Evolutionary conservation across 2,797 vertebrate species (phyloP).

Genomic region (Selene dorsalis): DNA sequence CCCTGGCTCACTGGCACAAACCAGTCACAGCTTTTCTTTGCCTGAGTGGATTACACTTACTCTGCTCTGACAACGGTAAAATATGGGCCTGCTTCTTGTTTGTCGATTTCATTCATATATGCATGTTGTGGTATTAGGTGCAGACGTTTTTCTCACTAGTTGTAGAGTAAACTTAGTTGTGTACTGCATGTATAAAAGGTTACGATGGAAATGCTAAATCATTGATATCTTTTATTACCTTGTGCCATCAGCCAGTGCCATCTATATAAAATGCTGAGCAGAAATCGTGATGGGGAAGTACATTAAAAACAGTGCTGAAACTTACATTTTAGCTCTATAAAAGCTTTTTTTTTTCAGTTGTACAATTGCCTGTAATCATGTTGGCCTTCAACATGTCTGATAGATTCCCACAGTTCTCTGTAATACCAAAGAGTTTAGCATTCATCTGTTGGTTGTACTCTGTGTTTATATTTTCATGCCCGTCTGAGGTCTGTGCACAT

Average conservation of each 20-base stretch:
- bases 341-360: not conserved
- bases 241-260: constrained; percentile 1
- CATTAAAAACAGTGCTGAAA: not conserved
- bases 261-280: not conserved
- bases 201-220: not conserved
- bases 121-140: constrained; percentile 8
- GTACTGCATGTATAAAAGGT: not conserved
- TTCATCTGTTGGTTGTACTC: constrained; percentile 29
- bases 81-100: constrained; percentile 26
- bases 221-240: not conserved
- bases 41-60: constrained; percentile 36
- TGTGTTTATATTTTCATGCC: constrained; percentile 82
- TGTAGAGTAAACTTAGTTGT: not conserved
- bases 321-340: not conserved
- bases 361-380: not conserved
- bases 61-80: constrained; percentile 63
- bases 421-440: not conserved
- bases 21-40: constrained; percentile 36
- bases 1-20: constrained; percentile 41
- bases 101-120: not conserved
- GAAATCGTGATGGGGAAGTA: not conserved
- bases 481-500: constrained; percentile 64
- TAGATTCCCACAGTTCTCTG: not conserved
- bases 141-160: not conserved
- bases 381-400: not conserved